phyloP scores from a whole-genome alignment of 30 jellyfish, hydroid and myxozoan species.

The Catostylus mosaicus region DNA sequence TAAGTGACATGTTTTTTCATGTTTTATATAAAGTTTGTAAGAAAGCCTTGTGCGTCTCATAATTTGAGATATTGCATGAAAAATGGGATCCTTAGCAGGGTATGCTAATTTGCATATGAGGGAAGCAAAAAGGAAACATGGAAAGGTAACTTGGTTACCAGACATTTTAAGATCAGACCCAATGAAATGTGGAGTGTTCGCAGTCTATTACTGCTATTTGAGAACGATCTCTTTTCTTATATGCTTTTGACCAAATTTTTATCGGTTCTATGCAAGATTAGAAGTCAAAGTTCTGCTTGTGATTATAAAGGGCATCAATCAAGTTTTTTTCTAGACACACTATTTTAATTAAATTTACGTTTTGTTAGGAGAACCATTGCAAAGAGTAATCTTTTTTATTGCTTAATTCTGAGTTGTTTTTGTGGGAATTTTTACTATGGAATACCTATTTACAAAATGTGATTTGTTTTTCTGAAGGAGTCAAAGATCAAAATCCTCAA shows the following conservation, averaged over 20 bases:
- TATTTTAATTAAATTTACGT: too few species aligned
- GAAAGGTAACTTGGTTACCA: too few species aligned
- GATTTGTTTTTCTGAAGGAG: conserved; percentile 15
- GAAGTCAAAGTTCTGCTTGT: too few species aligned
- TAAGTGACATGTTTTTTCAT: background rate
- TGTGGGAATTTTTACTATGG: background rate
- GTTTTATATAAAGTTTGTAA: background rate
- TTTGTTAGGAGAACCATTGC: background rate
- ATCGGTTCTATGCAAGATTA: too few species aligned
- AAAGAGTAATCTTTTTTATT: background rate
- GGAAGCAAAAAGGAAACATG: too few species aligned
- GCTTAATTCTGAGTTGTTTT: too few species aligned
- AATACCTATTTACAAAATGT: background rate
- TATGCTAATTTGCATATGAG: background rate
- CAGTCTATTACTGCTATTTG: too few species aligned
- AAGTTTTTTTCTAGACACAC: too few species aligned
- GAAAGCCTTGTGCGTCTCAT: background rate
- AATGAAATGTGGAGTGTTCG: too few species aligned
- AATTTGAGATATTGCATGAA: background rate
- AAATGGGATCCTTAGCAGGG: background rate
- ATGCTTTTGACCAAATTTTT: too few species aligned
- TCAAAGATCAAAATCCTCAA: conserved; percentile 30
- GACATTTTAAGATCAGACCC: too few species aligned
- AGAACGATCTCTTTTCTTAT: too few species aligned
- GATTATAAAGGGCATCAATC: background rate